Base-by-base conservation (phyloP, 2,797 vertebrate species). In the Pipistrellus nathusii region DNA sequence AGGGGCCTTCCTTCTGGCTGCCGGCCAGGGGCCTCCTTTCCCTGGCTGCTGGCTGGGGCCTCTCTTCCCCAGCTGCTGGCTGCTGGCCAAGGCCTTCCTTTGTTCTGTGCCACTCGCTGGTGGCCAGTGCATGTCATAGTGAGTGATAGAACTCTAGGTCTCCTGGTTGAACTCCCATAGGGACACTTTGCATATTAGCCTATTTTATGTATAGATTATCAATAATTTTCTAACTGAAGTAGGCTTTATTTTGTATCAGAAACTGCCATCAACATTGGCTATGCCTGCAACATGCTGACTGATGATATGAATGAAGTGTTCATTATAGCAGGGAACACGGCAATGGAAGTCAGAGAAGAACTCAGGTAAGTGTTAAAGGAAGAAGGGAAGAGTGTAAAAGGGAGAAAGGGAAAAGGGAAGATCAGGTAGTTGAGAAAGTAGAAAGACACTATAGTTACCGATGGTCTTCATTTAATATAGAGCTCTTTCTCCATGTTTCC, bases 241-340 rank as follows among this genome's bases (percentile, higher is more conserved):
- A 20, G 4, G 9, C 51, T 93, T 96, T 92, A 12, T 96, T 91
- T 85, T 69, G 55, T 77, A 32, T 82, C 96, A 99, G 99, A 99
- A 98, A 99, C 99, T 6, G 98, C 98, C 1, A 98, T 98, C 98
- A 99, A 99, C 97, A 98, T 99, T 12, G 98, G 98, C 66, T 99
- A 99, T 96, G 99, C 98, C 85, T 99, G 98, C 97, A 98, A 98
- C 95, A 98, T 99, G 98, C 98, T 99, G 92, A 98, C 98, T 46
- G 98, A 99, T 51, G 98, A 98, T 96, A 99, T 99, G 99, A 98
- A 97, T 68, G 98, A 99, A 80, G 98, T 99, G 95, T 99, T 99
- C 88, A 96, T 98, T 46, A 97, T 99, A 78, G 97, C 98, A 21
- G 98, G 98, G 41, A 97, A 97, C 91, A 98, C 98, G 1, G 95